Evolutionary conservation across 2,888 invertebrate genomes (phyloP).

Genomic region (Odontocolon sp.): DNA sequence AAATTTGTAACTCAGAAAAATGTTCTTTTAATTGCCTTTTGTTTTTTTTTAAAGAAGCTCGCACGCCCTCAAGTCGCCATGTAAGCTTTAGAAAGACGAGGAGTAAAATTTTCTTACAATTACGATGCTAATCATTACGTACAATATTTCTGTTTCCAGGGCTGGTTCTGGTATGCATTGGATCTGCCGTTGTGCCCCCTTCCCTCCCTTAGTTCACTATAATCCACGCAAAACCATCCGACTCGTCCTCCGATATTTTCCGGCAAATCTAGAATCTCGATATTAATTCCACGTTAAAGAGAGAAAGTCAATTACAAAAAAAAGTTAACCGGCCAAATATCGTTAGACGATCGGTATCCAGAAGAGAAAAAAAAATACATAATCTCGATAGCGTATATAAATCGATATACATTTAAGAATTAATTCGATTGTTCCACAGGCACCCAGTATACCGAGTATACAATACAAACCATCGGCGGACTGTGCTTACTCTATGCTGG

Average conservation of each 20-base stretch:
- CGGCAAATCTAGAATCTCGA: slow-evolving; percentile 10
- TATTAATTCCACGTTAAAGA: background rate
- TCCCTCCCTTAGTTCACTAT: slow-evolving; percentile 52
- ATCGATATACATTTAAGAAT: slow-evolving; percentile 54
- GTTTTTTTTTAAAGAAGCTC: background rate
- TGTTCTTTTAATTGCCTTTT: background rate
- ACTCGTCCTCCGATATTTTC: slow-evolving; percentile 63
- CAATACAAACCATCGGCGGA: slow-evolving; percentile 92
- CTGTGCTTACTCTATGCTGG: slow-evolving; percentile 93
- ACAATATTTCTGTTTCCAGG: slow-evolving; percentile 76
- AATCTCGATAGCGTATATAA: slow-evolving; percentile 45
- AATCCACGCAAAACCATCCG: slow-evolving; percentile 62
- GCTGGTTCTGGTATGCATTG: slow-evolving; percentile 74
- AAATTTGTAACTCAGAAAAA: background rate
- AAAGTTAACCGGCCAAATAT: slow-evolving; percentile 27
- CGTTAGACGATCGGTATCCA: slow-evolving; percentile 31
- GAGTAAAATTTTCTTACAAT: slow-evolving; percentile 16
- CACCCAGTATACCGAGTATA: slow-evolving; percentile 85
- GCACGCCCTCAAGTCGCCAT: slow-evolving; percentile 56
- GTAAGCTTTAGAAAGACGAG: slow-evolving; percentile 31
- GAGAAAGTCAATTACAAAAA: slow-evolving; percentile 4
- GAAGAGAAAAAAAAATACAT: slow-evolving; percentile 1
- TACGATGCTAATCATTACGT: slow-evolving; percentile 63
- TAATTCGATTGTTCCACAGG: slow-evolving; percentile 77
- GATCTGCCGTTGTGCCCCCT: slow-evolving; percentile 67